These are phyloP conservation scores for Psephotus haematonotus DNA, from an alignment of 2,113 vertebrate species.

Conservation along the genomic window DNA sequence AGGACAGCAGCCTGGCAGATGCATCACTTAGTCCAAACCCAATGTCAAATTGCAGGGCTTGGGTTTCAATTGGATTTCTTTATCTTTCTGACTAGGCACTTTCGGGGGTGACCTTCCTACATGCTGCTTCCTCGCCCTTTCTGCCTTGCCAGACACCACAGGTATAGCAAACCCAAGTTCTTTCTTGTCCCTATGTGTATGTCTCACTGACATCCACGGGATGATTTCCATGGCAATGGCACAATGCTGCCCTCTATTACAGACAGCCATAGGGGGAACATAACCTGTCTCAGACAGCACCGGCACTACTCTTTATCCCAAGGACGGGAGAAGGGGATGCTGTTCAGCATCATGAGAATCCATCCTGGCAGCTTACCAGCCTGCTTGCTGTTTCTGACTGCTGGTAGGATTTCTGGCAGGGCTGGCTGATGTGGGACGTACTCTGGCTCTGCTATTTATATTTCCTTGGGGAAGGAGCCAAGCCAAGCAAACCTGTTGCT, in stretches of 20 bases:
- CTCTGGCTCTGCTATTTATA: neutral
- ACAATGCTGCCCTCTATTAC: neutral
- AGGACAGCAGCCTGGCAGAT: neutral
- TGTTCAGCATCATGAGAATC: neutral
- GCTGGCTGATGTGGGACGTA: rapidly evolving
- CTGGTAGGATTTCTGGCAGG: neutral
- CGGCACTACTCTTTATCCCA: neutral
- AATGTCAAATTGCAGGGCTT: neutral
- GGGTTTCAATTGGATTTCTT: neutral
- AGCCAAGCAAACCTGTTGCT: neutral
- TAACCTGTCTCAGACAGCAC: neutral
- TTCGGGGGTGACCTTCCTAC: neutral
- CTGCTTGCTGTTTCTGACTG: neutral
- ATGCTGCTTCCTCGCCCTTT: neutral
- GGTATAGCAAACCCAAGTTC: neutral
- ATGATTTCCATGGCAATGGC: neutral
- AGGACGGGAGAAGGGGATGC: neutral
- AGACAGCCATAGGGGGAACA: neutral
- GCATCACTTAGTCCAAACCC: rapidly evolving
- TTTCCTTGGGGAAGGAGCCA: neutral
- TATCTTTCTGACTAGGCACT: neutral
- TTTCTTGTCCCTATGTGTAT: neutral
- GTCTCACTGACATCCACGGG: neutral
- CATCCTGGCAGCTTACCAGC: neutral
- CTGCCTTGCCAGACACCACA: neutral